Base-by-base conservation (phyloP, 1,140 invertebrate genomes). In the Dreissena polymorpha region DNA sequence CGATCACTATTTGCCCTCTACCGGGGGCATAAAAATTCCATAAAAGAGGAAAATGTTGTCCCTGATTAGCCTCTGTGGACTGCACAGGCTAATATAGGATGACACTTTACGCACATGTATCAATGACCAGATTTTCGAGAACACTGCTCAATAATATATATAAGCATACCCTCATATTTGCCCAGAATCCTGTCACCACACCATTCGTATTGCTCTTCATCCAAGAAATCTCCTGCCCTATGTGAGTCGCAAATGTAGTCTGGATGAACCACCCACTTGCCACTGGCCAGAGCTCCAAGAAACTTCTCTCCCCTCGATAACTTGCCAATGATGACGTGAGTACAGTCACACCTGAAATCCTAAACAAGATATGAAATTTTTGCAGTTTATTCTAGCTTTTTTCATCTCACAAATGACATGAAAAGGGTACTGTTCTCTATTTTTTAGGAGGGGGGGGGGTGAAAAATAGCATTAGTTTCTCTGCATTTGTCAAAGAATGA, bases 201-300 rank as follows among this genome's bases (percentile, higher is more conserved):
- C 88, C 88, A 89, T 49, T 89, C 88, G 83, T 83, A 89, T 23
- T 70, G 53, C 55, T 89, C 85, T 53, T 89, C 88, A 23, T 80
- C 64, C 18, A 88, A n/a, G 87, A 87, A 89, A 10, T 60, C 51
- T 53, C 77, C 82, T 18, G 72, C 27, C 53, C 78, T 55, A 18
- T 49, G 69, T 13, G 84, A 85, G 29, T 86, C 68, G 10, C 12
- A 70, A 14, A 89, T 71, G 49, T 85, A 89, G 10, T 79, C 49
- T 29, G 86, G 84, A 18, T 84, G 86, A 0, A 90, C 69, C 49
- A 88, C 73, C 88, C 89, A 90, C 57, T 79, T 89, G 16, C 87
- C 88, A 73, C 83, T 88, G 1, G 88, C 84, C 86, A 86, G 88
- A 18, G 82, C 88, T 21, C 86, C 87, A 13, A 89, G 81, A 71